Evolutionary conservation across 2,797 vertebrate genomes (phyloP).

Genomic region (Oryzias sinensis): DNA sequence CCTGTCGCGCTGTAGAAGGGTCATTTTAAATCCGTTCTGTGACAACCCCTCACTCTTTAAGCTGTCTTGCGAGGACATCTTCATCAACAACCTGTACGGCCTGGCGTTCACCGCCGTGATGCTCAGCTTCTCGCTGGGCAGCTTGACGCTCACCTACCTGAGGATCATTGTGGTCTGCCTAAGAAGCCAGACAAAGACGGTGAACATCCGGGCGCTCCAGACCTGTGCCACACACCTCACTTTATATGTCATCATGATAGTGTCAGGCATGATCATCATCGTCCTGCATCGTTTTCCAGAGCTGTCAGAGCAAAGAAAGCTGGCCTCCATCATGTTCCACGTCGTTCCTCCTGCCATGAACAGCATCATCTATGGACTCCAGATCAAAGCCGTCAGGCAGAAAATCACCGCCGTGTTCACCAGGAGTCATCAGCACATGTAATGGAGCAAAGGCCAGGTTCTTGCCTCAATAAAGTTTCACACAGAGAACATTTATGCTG

Average conservation of each 20-base stretch:
- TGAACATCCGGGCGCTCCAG: conserved; percentile 59
- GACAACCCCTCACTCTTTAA: conserved; percentile 82
- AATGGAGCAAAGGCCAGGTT: no score
- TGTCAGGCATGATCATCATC: conserved; percentile 5
- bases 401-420: background rate
- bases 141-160: conserved; percentile 64
- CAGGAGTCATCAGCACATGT: background rate
- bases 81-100: conserved; percentile 77
- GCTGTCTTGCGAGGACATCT: conserved; percentile 75
- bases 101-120: conserved; percentile 53
- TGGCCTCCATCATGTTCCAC: conserved; percentile 30
- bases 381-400: background rate
- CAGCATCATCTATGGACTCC: background rate
- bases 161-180: conserved; percentile 66
- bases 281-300: conserved; percentile 24
- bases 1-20: conserved; percentile 71
- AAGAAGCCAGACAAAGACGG: conserved; percentile 42
- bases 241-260: conserved; percentile 45
- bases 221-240: conserved; percentile 60
- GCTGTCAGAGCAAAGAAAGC: conserved; percentile 28
- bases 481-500: no score
- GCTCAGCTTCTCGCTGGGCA: conserved; percentile 53
- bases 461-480: no score
- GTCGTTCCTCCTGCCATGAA: conserved; percentile 45
- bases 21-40: conserved; percentile 75